phyloP scores from a whole-genome alignment of 2,888 invertebrate genomes.

The Mythimna impura region DNA sequence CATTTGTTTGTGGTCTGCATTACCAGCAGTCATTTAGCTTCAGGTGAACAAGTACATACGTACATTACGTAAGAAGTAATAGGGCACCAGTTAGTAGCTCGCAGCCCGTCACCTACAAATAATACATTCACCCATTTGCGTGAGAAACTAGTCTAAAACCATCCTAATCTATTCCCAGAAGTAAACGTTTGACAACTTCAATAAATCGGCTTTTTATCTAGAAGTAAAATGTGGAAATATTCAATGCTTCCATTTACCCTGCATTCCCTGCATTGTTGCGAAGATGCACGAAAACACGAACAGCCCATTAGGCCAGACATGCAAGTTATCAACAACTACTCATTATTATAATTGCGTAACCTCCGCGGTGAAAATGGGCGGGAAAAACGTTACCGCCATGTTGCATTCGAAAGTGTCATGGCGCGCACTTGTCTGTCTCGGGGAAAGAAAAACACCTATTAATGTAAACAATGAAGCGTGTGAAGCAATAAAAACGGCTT shows the following conservation, averaged over 20 bases:
- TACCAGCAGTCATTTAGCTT: not conserved
- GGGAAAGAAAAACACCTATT: slow-evolving; percentile 63
- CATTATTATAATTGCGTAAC: slow-evolving; percentile 52
- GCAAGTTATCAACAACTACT: slow-evolving; percentile 45
- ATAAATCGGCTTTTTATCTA: slow-evolving; percentile 34
- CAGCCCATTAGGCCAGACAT: slow-evolving; percentile 51
- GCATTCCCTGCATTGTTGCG: slow-evolving; percentile 22
- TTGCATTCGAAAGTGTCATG: slow-evolving; percentile 79
- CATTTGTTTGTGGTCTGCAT: slow-evolving; percentile 3
- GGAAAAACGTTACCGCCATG: slow-evolving; percentile 73
- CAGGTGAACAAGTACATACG: slow-evolving; percentile 10
- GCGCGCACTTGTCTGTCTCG: slow-evolving; percentile 69
- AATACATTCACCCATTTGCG: slow-evolving; percentile 55
- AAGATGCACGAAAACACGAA: slow-evolving; percentile 54
- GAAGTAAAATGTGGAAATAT: slow-evolving; percentile 39
- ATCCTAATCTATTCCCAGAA: slow-evolving; percentile 38
- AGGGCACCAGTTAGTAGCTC: slow-evolving; percentile 22
- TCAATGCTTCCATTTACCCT: slow-evolving; percentile 19
- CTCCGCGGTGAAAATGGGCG: slow-evolving; percentile 73
- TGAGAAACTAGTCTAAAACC: slow-evolving; percentile 47
- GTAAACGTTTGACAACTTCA: slow-evolving; percentile 15
- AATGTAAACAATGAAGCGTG: slow-evolving; percentile 68
- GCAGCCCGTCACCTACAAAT: slow-evolving; percentile 35
- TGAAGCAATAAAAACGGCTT: slow-evolving; percentile 60
- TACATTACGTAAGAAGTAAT: slow-evolving; percentile 38